Percentiles rank a stretch among this genome's conserved stretches.
Conservation (phyloP, 2,113 vertebrate species). For the Nesogale talazaci region DNA sequence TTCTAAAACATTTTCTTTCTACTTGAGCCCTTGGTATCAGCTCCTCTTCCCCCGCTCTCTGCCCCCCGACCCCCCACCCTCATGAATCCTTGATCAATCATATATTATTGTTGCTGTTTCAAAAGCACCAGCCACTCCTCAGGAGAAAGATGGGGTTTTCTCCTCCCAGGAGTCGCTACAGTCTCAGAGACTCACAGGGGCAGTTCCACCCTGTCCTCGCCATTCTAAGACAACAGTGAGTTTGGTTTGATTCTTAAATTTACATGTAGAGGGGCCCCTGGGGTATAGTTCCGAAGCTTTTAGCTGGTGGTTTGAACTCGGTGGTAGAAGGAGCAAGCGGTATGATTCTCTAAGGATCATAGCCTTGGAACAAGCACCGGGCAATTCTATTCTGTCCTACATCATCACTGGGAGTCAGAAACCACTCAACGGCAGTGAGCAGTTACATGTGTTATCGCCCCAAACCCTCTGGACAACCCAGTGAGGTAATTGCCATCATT, state of each 20-base stretch:
- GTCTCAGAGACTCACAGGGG: no score
- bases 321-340: background rate
- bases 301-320: background rate
- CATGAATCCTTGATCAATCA: no score
- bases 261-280: background rate
- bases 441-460: background rate
- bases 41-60: no score
- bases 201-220: no score
- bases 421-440: background rate
- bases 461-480: conserved; percentile 10
- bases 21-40: no score
- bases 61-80: no score
- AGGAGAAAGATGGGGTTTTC: no score
- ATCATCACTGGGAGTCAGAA: background rate
- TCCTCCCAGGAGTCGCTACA: no score
- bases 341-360: background rate
- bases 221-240: no score
- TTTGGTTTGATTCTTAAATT: no score
- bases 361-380: background rate
- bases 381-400: background rate
- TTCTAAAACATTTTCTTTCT: background rate
- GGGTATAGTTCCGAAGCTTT: background rate
- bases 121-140: no score
- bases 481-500: background rate
- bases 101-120: no score